Evolutionary conservation across 53 echinoderm and acorn worm genomes (phyloP), one percentile per base, ranked within the genome.

Genomic region (Pentamera pediparva): DNA sequence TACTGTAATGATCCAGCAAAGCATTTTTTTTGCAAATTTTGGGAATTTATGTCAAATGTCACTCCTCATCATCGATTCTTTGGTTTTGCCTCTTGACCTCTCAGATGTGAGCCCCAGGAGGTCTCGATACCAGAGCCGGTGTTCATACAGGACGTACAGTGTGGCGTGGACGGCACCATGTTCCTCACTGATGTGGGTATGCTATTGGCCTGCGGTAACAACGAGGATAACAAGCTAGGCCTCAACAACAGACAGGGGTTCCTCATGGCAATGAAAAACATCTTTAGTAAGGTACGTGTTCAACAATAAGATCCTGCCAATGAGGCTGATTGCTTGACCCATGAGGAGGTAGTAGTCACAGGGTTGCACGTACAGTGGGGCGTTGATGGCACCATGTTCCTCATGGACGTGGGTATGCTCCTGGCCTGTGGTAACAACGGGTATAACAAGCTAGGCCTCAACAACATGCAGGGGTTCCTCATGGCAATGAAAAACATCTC

Each of bases 401-500:
- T 96, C 56, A 92, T 91, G 3, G 96, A 96, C 49, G 88, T 92
- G 70, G 96, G 96, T 5, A 88, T 83, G 78, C 77, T 96, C 6
- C 61, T 96, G 56, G 96, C 96, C 28, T 96, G 96, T 77, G 96
- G 96, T 35, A 89, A 76, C 58, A 98, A 92, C 45, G 76, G 75
- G 39, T 65, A 89, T 76, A 98, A 98, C 81, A 98, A 98, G 58
- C 89, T 98, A 25, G 98, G 89, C n/a, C 81, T 98, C 28, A 96
- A 98, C 78, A 92, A 98, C 79, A 82, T 91, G 45, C 98, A 98
- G 53, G 98, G 98, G 5, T 98, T 98, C 53, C 89, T 98, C 30
- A 92, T 92, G 84, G 92, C 98, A 10, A 98, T 98, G 98, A 98
- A 98, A 69, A 92, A 98, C 55, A 96, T 98, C 54, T 98, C 89